Base-by-base conservation (phyloP, 2,113 vertebrate species). In the Syrrhaptes paradoxus region DNA sequence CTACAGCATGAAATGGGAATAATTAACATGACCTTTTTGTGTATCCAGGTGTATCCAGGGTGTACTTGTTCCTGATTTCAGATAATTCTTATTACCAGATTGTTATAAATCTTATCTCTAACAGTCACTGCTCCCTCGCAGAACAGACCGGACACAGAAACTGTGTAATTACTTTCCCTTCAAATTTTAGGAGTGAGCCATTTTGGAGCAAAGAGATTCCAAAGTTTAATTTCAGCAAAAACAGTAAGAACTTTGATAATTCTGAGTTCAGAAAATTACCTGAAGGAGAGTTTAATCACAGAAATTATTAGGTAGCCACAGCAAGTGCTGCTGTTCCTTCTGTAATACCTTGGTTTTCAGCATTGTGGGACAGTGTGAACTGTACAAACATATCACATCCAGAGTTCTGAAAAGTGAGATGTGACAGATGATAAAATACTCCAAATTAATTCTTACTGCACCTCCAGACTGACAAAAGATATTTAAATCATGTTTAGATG, bases 331-430 rank as follows among this genome's bases (percentile, higher is more conserved):
- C 18, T 31, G 28, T 5, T 74, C 26, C 18, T 9, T 4, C 46
- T 18, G 6, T 1, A 82, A 24, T 4, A 21, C 14, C 4, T 26
- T 19, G 19, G 1, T 31, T 43, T 41, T 17, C 31, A 77, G 16
- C 41, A 34, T 2, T 5, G 36, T 29, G 34, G 43, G 12, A n/a
- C 1, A 13, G 16, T 2, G 2, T 2, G 7, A 52, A 29, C 20
- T 26, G 34, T 15, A 73, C 31, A 54, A 67, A 70, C 5, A 4
- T 2, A 31, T 6, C 57, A 22, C 63, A 66, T 21, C 20, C 29
- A 28, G 55, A 72, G 38, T 4, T 68, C 29, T 51, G n/a, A 55
- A 49, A 32, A 59, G 7, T 8, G 24, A 75, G 29, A 41, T 11
- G 9, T 34, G 38, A 62, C 46, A 83, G 25, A 5, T 7, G n/a